Conservation (phyloP, 2,113 vertebrate genomes). For the Lathamus discolor region DNA sequence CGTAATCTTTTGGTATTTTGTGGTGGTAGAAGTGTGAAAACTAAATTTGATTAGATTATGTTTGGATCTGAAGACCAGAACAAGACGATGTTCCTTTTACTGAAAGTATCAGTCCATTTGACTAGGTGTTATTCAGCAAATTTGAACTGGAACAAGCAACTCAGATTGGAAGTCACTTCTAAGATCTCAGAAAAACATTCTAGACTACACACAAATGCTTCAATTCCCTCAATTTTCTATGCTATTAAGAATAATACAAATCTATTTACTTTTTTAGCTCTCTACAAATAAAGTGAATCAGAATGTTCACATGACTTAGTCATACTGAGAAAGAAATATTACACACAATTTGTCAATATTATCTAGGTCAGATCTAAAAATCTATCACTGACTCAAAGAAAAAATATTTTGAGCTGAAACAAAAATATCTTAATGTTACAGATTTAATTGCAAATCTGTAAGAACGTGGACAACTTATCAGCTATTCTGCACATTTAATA, state of each 20-base stretch:
- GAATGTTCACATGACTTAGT: not conserved
- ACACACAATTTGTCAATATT: not conserved
- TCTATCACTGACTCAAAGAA: not conserved
- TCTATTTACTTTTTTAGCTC: not conserved
- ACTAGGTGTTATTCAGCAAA: not conserved
- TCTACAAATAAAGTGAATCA: not conserved
- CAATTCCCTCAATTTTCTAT: not conserved
- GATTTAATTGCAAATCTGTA: not conserved
- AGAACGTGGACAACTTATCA: not conserved
- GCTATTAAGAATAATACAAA: not conserved
- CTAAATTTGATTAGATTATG: not conserved
- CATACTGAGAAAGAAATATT: not conserved
- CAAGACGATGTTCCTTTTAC: not conserved
- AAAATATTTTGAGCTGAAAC: not conserved
- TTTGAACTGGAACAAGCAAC: not conserved
- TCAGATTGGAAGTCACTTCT: not conserved
- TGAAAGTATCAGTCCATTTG: not conserved
- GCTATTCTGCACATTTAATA: not conserved
- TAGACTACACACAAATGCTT: not conserved
- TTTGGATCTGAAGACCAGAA: not conserved
- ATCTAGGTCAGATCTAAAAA: not conserved
- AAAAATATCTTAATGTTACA: not conserved
- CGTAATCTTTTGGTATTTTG: not conserved
- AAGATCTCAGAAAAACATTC: not conserved
- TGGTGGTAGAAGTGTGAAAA: not conserved